Conservation (phyloP, 1,140 invertebrate genomes). For the Orussus abietinus region DNA sequence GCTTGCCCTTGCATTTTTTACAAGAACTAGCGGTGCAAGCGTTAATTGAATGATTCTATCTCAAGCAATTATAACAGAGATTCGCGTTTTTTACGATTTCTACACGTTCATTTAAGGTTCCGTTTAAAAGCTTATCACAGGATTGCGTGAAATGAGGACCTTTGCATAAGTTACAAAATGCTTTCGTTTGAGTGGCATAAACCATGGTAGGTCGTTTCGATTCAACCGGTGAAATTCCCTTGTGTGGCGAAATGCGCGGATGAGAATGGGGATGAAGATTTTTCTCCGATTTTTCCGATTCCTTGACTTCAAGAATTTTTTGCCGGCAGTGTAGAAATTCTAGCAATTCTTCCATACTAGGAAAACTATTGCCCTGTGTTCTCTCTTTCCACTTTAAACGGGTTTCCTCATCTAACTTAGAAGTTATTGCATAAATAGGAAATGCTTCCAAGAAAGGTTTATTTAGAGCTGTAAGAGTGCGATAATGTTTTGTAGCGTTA, state of each 20-base stretch:
- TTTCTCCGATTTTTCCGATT: not conserved
- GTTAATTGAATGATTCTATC: no score
- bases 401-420: not conserved
- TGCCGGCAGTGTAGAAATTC: not conserved
- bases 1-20: no score
- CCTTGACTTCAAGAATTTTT: not conserved
- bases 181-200: constrained; percentile 1
- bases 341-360: not conserved
- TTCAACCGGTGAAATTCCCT: no score
- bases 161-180: constrained; percentile 6
- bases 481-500: no score
- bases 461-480: no score
- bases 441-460: not conserved
- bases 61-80: constrained; percentile 4
- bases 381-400: constrained; percentile 1
- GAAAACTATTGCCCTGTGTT: not conserved
- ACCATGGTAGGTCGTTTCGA: no score
- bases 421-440: not conserved
- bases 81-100: constrained; percentile 2
- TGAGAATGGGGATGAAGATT: not conserved
- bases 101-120: not conserved
- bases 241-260: not conserved
- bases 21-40: no score
- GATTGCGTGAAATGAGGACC: constrained; percentile 1
- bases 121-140: constrained; percentile 1